A percentile compares a stretch with the other conserved stretches of the same genome.
phyloP scores from a whole-genome alignment of 1,140 invertebrate genomes.

The Cydia fagiglandana region DNA sequence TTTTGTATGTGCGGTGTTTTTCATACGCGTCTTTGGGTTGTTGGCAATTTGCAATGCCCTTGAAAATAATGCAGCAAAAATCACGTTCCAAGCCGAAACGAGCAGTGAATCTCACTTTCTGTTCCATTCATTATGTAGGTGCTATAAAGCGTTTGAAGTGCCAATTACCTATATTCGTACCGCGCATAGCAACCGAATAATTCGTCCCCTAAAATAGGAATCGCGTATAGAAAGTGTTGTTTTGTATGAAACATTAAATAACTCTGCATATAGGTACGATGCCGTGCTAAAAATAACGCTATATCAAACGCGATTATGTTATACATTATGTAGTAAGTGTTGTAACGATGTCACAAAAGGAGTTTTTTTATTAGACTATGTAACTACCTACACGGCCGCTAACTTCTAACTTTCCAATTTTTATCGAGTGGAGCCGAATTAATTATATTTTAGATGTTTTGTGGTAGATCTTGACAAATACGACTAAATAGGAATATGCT shows the following conservation, averaged over 20 bases:
- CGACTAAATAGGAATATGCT: conserved; percentile 20
- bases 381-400: conserved; percentile 11
- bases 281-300: conserved; percentile 49
- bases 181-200: conserved; percentile 60
- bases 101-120: conserved; percentile 55
- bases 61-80: conserved; percentile 79
- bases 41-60: conserved; percentile 72
- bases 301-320: conserved; percentile 33
- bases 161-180: conserved; percentile 41
- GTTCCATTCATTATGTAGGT: conserved; percentile 57
- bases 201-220: conserved; percentile 73
- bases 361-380: conserved; percentile 1
- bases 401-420: conserved; percentile 26
- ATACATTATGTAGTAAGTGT: conserved; percentile 13
- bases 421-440: neutral
- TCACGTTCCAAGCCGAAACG: conserved; percentile 56
- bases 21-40: conserved; percentile 51
- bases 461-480: conserved; percentile 18
- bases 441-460: conserved; percentile 12
- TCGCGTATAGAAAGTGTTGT: conserved; percentile 74
- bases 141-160: conserved; percentile 41
- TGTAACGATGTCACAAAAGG: conserved; percentile 22
- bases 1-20: conserved; percentile 43
- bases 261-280: conserved; percentile 45
- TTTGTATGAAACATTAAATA: conserved; percentile 64